These are phyloP conservation scores for Subacronicta megacephala DNA, from an alignment of 2,888 invertebrate genomes.

Conservation along the genomic window DNA sequence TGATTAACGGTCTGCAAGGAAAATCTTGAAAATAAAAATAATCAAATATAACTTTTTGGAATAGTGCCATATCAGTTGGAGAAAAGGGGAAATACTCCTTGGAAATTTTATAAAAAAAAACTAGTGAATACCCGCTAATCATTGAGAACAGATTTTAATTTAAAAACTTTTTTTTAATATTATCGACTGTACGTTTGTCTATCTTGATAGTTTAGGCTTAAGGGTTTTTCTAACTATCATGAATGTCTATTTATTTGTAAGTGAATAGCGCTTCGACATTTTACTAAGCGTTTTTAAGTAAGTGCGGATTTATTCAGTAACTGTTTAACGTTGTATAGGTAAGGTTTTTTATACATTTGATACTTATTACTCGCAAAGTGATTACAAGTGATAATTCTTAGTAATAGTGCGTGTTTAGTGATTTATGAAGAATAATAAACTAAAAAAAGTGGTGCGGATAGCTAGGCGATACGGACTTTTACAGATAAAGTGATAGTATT, in stretches of 20 bases:
- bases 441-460: slow-evolving; percentile 84
- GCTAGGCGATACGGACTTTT: slow-evolving; percentile 67
- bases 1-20: slow-evolving; percentile 72
- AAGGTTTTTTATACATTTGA: slow-evolving; percentile 89
- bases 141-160: slow-evolving; percentile 63
- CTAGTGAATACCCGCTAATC: slow-evolving; percentile 70
- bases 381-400: slow-evolving; percentile 87
- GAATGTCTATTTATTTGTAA: slow-evolving; percentile 87
- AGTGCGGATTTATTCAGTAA: slow-evolving; percentile 84
- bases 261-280: slow-evolving; percentile 80
- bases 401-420: slow-evolving; percentile 82
- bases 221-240: slow-evolving; percentile 82
- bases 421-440: slow-evolving; percentile 61
- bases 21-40: slow-evolving; percentile 53
- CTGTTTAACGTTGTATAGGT: slow-evolving; percentile 82
- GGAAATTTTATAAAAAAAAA: slow-evolving; percentile 38
- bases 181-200: slow-evolving; percentile 67
- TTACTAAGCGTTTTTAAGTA: slow-evolving; percentile 80
- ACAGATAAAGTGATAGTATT: slow-evolving; percentile 67
- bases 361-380: slow-evolving; percentile 88
- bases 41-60: slow-evolving; percentile 64
- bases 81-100: slow-evolving; percentile 54
- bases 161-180: slow-evolving; percentile 57
- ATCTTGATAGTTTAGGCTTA: slow-evolving; percentile 78
- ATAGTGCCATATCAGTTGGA: slow-evolving; percentile 81